Evolutionary conservation across 2,113 vertebrate species (phyloP).

Genomic region (Microtus richardsoni): DNA sequence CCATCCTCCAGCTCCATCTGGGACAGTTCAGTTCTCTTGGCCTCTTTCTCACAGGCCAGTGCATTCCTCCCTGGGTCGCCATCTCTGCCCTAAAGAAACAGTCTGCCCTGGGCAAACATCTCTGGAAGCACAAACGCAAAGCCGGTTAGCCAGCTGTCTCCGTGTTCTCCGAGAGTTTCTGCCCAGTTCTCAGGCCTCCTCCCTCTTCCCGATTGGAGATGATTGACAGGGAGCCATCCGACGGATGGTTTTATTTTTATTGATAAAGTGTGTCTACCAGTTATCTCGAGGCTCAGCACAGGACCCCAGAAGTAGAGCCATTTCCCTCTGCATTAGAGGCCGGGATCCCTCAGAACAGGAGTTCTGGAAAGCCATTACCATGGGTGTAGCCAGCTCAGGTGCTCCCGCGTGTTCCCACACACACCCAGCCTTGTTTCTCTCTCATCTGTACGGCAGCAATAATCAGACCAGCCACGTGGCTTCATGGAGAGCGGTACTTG

Average conservation of each 20-base stretch:
- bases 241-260: background rate
- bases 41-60: background rate
- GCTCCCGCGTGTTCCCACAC: background rate
- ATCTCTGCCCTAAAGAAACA: background rate
- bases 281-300: background rate
- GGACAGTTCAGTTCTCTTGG: background rate
- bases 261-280: background rate
- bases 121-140: background rate
- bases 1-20: background rate
- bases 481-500: background rate
- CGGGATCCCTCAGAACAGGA: background rate
- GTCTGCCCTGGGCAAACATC: background rate
- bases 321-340: background rate
- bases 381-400: background rate
- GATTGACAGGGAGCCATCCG: background rate
- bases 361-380: background rate
- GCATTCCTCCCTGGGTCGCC: too few relatives aligned
- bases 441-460: background rate
- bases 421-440: too few relatives aligned
- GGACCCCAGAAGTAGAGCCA: accelerated
- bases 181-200: background rate
- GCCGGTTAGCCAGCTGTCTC: background rate
- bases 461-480: background rate
- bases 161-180: background rate
- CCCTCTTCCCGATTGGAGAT: background rate